Percentiles rank a stretch among this genome's conserved stretches.
These are phyloP conservation scores for Galaxea fascicularis DNA, from an alignment of 92 coral and sea anemone species.

Conservation along the genomic window DNA sequence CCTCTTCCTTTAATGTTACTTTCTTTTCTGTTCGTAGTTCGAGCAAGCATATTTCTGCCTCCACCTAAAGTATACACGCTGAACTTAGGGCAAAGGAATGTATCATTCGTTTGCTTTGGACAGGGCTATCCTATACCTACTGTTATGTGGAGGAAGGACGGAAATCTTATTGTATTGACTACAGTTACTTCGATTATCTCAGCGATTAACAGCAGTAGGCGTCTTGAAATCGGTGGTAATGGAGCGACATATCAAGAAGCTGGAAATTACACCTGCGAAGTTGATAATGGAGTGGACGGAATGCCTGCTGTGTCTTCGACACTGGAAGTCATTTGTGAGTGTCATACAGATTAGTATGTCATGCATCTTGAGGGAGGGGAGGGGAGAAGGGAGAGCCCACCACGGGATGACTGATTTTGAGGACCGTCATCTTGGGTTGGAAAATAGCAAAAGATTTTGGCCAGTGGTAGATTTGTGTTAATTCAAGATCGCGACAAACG, in stretches of 20 bases:
- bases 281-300: slow-evolving; percentile 24
- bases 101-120: slow-evolving; percentile 53
- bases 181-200: not conserved
- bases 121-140: slow-evolving; percentile 60
- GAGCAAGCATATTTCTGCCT: slow-evolving; percentile 35
- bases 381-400: no score
- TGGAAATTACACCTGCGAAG: slow-evolving; percentile 72
- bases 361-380: not conserved
- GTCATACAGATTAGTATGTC: not conserved
- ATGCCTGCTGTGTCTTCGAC: not conserved
- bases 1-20: not conserved
- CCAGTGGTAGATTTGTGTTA: no score
- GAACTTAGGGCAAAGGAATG: slow-evolving; percentile 16
- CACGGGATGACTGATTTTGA: no score
- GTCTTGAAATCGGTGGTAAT: slow-evolving; percentile 55
- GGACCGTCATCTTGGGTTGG: no score
- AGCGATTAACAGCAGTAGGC: slow-evolving; percentile 26
- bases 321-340: slow-evolving; percentile 71
- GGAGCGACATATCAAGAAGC: slow-evolving; percentile 59
- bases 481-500: no score
- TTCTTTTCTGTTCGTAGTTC: slow-evolving; percentile 25
- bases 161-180: not conserved
- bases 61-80: slow-evolving; percentile 28
- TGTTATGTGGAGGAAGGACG: slow-evolving; percentile 42
- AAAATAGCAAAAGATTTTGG: no score